phyloP scores from a whole-genome alignment of 1,140 invertebrate genomes.

The Zaprionus inermis region DNA sequence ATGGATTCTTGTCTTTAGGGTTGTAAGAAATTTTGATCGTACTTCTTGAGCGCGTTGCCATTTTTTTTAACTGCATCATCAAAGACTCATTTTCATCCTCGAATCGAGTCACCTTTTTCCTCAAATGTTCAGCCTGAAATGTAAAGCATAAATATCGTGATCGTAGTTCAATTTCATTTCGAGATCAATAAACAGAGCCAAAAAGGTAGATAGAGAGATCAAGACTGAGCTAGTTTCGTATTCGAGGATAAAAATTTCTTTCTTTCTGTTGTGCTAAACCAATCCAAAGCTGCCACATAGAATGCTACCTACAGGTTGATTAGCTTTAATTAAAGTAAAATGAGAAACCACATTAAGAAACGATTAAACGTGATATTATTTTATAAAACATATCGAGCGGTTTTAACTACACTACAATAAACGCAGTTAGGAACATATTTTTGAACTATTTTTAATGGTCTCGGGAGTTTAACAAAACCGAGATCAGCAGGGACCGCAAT shows the following conservation, averaged over 20 bases:
- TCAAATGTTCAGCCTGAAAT: conserved; percentile 90
- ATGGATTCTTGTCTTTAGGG: conserved; percentile 13
- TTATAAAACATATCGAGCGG: conserved; percentile 8
- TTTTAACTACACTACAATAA: conserved; percentile 16
- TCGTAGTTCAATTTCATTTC: background rate
- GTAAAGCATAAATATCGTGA: conserved; percentile 45
- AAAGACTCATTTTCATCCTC: conserved; percentile 97
- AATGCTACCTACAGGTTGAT: conserved; percentile 22
- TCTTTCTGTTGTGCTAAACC: conserved; percentile 20
- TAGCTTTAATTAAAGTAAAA: conserved; percentile 17
- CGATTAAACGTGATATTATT: conserved; percentile 6
- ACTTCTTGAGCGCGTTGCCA: conserved; percentile 93
- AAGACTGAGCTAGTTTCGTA: conserved; percentile 37
- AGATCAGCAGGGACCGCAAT: conserved; percentile 22
- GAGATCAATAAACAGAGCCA: background rate
- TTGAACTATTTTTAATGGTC: background rate
- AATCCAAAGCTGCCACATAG: conserved; percentile 15
- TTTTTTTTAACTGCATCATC: conserved; percentile 96
- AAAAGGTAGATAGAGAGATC: background rate
- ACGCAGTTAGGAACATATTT: background rate
- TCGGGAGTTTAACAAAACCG: background rate
- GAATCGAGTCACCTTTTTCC: conserved; percentile 93
- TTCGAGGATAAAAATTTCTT: conserved; percentile 76
- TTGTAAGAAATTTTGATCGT: conserved; percentile 83
- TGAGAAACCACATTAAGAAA: conserved; percentile 17